Conservation (phyloP, 2,113 vertebrate species). For the Mugil cephalus region DNA sequence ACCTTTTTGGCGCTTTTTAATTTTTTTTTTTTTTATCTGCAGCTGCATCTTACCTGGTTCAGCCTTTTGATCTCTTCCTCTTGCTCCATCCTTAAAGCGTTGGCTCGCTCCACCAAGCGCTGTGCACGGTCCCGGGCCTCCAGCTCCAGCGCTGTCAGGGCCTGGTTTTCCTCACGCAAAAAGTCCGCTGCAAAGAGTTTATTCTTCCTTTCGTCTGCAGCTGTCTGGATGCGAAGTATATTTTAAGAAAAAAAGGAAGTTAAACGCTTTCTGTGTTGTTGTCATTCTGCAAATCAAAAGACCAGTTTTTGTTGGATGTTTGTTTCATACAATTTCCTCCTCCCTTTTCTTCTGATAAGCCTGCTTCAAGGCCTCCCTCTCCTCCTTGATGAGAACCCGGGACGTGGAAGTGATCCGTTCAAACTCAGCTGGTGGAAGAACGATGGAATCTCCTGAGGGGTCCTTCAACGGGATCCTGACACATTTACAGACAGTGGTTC, state of each 20-base stretch:
- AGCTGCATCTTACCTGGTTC: constrained; percentile 80
- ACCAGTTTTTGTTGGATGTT: neutral
- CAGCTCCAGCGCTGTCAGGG: constrained; percentile 86
- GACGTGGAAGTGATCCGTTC: constrained; percentile 81
- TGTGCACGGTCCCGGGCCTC: constrained; percentile 82
- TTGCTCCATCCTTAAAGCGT: constrained; percentile 86
- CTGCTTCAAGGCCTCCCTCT: constrained; percentile 71
- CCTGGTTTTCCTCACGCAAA: constrained; percentile 74
- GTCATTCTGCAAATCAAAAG: neutral
- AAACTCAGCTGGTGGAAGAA: constrained; percentile 83
- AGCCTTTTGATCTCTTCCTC: constrained; percentile 90
- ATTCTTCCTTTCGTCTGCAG: constrained; percentile 80
- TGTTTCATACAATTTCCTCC: constrained; percentile 54
- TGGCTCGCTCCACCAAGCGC: constrained; percentile 82
- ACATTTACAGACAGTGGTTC: neutral
- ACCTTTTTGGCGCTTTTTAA: too few relatives aligned
- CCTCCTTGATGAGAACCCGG: constrained; percentile 74
- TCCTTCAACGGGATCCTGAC: constrained; percentile 85
- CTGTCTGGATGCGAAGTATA: constrained; percentile 70
- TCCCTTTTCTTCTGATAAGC: constrained; percentile 76
- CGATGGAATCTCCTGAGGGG: constrained; percentile 80
- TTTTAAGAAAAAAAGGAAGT: too few relatives aligned
- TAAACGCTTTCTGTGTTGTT: neutral
- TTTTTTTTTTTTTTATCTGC: neutral
- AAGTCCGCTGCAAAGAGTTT: constrained; percentile 81